Evolutionary conservation across 2,888 invertebrate species (phyloP).

Genomic region (Frankliniella fusca): DNA sequence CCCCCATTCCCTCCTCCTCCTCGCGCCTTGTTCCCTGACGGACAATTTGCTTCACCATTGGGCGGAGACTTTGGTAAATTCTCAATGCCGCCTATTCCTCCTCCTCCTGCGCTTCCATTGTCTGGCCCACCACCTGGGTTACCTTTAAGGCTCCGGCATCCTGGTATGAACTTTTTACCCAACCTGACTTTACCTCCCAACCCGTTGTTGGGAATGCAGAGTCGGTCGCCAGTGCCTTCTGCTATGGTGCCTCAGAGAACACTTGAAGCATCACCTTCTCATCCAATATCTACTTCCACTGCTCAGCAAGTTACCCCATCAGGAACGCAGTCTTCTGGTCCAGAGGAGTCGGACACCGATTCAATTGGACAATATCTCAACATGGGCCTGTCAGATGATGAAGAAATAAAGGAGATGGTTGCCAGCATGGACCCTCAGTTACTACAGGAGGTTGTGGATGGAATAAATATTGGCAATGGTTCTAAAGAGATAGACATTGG

Average conservation of each 20-base stretch:
- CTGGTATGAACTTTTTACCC: neutral
- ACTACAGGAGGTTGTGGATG: neutral
- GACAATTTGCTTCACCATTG: neutral
- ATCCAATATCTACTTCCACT: neutral
- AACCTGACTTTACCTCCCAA: neutral
- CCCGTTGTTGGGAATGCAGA: neutral
- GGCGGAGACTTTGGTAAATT: neutral
- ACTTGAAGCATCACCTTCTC: neutral
- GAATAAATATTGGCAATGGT: slow-evolving; percentile 5
- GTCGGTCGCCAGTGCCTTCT: neutral
- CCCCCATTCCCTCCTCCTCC: slow-evolving; percentile 32
- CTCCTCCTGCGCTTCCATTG: neutral
- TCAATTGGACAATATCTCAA: neutral
- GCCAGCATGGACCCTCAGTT: slow-evolving; percentile 5
- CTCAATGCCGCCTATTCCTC: neutral
- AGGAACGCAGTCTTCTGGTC: neutral
- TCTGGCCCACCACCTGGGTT: neutral
- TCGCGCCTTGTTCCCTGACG: neutral
- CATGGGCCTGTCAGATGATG: slow-evolving; percentile 9
- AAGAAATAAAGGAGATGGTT: slow-evolving; percentile 19
- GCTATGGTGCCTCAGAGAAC: neutral
- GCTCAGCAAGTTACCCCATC: neutral
- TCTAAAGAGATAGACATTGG: neutral
- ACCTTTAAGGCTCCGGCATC: neutral
- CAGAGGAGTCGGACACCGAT: neutral